Conservation (phyloP, 1,140 invertebrate species). For the Argopecten irradians region DNA sequence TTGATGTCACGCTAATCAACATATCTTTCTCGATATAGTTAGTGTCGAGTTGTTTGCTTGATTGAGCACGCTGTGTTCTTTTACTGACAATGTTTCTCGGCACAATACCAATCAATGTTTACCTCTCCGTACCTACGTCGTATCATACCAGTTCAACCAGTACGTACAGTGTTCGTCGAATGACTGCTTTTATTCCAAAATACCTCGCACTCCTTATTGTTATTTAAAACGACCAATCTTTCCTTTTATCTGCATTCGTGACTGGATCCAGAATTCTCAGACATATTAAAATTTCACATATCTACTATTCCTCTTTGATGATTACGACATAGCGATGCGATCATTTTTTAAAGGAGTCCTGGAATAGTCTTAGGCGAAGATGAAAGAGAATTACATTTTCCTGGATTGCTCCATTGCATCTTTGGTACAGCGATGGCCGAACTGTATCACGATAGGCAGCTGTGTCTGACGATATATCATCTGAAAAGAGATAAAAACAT, state of each 20-base stretch:
- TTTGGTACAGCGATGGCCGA: background rate
- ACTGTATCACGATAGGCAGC: background rate
- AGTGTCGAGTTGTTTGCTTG: background rate
- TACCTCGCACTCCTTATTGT: background rate
- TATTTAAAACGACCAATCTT: background rate
- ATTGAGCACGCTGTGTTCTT: background rate
- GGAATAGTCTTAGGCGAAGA: background rate
- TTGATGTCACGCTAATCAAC: background rate
- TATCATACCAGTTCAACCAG: background rate
- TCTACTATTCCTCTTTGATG: background rate
- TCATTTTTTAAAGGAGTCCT: background rate
- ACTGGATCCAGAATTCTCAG: background rate
- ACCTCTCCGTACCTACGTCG: background rate
- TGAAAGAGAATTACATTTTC: background rate
- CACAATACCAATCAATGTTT: background rate
- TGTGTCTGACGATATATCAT: background rate
- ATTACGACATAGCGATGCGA: background rate
- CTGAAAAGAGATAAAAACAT: background rate
- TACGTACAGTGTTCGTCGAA: background rate
- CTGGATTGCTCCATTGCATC: background rate
- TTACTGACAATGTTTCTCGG: background rate
- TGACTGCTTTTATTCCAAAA: background rate
- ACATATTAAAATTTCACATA: conserved; percentile 1
- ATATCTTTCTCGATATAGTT: background rate
- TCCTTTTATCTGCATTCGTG: background rate